Evolutionary conservation across 2,797 vertebrate species (phyloP), one percentile per base, ranked within the genome.

Genomic region (Trematomus bernacchii): DNA sequence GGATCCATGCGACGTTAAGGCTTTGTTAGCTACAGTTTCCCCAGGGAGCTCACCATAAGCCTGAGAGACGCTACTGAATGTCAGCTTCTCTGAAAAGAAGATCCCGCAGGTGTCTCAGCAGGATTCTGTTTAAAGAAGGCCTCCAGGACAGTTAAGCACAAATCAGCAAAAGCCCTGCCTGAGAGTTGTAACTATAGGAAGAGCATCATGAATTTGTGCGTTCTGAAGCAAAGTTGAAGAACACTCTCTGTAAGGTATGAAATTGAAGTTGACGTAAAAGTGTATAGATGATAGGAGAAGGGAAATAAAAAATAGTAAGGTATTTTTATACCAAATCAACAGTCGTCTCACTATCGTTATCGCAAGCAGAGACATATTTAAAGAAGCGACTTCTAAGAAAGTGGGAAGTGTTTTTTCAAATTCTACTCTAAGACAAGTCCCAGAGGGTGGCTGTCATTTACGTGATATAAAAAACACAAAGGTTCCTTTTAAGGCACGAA

Each of bases 11-110:
- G 62, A 87, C 68, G n/a, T 66, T 53, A 16, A 73, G 59, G 79
- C 67, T 74, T 92, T 85, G 86, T 72, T 80, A 78, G 81, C 79
- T 66, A n/a, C 61, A 71, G 74, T 65, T 48, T 86, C 86, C 86
- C 83, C 2, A 10, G 85, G 83, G 85, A 91, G 81, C 47, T 18
- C 72, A 75, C 85, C 80, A 70, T 53, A 77, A 86, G 86, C 79
- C 84, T 65, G 74, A 55, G 78, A 86, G 80, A 83, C 14, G 18
- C 16, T 40, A 53, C 82, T 87, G 87, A 86, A 88, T 87, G 88
- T 87, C 80, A 83, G 80, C 71, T 46, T 72, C 77, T 78, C 65
- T 73, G 80, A 90, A 83, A 85, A 70, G 71, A 80, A 76, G 76
- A 60, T 66, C 85, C 82, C 16, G 46, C 78, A 61, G 87, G 79